phyloP scores from a whole-genome alignment of 2,797 vertebrate genomes.

The Gephyroberyx darwinii region DNA sequence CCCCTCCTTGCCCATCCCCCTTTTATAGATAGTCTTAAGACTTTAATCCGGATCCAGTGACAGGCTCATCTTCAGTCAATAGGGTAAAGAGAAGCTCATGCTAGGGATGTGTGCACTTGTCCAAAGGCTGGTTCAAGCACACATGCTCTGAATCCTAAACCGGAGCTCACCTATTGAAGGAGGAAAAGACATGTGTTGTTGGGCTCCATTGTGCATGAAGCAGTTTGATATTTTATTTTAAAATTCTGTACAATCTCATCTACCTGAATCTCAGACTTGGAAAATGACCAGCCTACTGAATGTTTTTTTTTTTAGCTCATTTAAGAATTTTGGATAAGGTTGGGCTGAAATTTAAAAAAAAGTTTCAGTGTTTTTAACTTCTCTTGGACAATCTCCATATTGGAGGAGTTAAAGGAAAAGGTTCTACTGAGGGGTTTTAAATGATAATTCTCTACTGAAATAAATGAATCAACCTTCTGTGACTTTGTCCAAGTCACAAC shows the following conservation, averaged over 20 bases:
- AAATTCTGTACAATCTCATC: neutral
- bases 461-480: neutral
- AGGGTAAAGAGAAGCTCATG: constrained; percentile 81
- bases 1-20: constrained; percentile 61
- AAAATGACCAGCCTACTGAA: neutral
- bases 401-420: neutral
- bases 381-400: neutral
- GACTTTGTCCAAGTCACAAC: constrained; percentile 13
- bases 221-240: neutral
- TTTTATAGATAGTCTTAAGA: constrained; percentile 86
- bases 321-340: no score
- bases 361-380: neutral
- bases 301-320: neutral
- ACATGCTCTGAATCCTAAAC: constrained; percentile 80
- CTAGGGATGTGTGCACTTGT: constrained; percentile 73
- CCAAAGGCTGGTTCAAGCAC: constrained; percentile 71
- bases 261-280: neutral
- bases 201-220: constrained; percentile 23
- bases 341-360: neutral
- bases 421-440: neutral
- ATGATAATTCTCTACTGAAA: neutral
- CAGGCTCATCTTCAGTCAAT: constrained; percentile 85
- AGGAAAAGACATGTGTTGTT: constrained; percentile 40
- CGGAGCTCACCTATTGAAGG: constrained; percentile 70
- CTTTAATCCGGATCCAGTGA: constrained; percentile 84